phyloP scores from a whole-genome alignment of 2,888 invertebrate species.

The Neoaliturus tenellus region DNA sequence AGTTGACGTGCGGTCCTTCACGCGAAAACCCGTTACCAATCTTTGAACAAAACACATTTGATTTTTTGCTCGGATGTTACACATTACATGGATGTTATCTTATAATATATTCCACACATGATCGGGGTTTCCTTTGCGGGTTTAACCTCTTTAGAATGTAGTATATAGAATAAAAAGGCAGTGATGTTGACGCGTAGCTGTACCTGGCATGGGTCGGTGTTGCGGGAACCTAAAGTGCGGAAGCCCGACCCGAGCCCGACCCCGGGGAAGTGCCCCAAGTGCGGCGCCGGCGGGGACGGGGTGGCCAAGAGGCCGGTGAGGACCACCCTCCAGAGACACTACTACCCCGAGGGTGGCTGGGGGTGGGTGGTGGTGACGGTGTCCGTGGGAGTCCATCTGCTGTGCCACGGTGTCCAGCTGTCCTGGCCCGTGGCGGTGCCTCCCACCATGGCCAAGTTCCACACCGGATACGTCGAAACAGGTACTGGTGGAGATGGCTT shows the following conservation, averaged over 20 bases:
- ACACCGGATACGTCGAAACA: slow-evolving; percentile 37
- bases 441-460: slow-evolving; percentile 59
- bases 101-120: too few species aligned
- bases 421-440: slow-evolving; percentile 75
- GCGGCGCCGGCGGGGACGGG: not conserved
- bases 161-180: too few species aligned
- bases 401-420: slow-evolving; percentile 86
- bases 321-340: slow-evolving; percentile 78
- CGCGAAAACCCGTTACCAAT: not conserved
- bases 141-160: too few species aligned
- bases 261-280: not conserved
- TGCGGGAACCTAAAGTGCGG: not conserved
- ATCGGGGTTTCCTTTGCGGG: too few species aligned
- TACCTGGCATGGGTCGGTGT: slow-evolving; percentile 28
- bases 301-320: not conserved
- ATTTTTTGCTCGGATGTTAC: too few species aligned
- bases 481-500: too few species aligned
- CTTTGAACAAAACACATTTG: too few species aligned
- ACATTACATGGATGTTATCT: too few species aligned
- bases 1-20: slow-evolving; percentile 2
- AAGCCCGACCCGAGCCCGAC: not conserved
- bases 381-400: slow-evolving; percentile 82
- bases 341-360: slow-evolving; percentile 93
- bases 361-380: slow-evolving; percentile 88
- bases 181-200: slow-evolving; percentile 12